Percentiles rank a stretch among this genome's conserved stretches.
Conservation (phyloP, 2,888 invertebrate genomes). For the Nemotelus pantherinus region DNA sequence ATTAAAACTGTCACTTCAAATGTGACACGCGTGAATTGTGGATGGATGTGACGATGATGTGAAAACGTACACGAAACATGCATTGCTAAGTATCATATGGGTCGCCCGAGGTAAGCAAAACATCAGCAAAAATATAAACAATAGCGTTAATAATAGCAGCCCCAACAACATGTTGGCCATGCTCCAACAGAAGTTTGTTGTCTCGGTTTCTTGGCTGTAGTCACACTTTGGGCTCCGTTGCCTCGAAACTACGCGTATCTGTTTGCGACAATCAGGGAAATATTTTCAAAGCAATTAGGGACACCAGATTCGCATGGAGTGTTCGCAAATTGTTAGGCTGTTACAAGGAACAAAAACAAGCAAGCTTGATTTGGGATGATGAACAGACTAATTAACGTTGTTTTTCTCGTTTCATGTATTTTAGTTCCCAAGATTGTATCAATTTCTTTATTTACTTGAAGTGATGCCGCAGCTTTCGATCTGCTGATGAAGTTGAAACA, state of each 20-base stretch:
- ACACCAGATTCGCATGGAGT: neutral
- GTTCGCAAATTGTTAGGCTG: neutral
- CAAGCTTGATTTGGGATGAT: too few relatives aligned
- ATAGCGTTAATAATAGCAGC: neutral
- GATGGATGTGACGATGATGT: too few relatives aligned
- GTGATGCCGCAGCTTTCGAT: too few relatives aligned
- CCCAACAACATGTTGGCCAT: neutral
- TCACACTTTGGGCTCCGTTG: neutral
- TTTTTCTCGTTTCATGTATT: too few relatives aligned
- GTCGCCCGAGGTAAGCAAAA: neutral
- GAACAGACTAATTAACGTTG: too few relatives aligned
- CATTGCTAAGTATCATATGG: neutral
- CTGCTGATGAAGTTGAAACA: too few relatives aligned
- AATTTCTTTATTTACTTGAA: too few relatives aligned
- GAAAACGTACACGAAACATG: neutral
- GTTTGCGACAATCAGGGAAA: neutral
- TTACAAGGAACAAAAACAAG: too few relatives aligned
- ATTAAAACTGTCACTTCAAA: too few relatives aligned
- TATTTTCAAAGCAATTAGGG: neutral
- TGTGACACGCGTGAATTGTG: too few relatives aligned
- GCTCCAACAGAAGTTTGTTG: neutral
- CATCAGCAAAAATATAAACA: neutral
- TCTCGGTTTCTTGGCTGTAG: neutral
- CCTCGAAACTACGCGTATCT: neutral
- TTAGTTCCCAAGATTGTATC: too few relatives aligned